Evolutionary conservation across 2,888 invertebrate genomes (phyloP).

Genomic region (Azorinus chamasolen): DNA sequence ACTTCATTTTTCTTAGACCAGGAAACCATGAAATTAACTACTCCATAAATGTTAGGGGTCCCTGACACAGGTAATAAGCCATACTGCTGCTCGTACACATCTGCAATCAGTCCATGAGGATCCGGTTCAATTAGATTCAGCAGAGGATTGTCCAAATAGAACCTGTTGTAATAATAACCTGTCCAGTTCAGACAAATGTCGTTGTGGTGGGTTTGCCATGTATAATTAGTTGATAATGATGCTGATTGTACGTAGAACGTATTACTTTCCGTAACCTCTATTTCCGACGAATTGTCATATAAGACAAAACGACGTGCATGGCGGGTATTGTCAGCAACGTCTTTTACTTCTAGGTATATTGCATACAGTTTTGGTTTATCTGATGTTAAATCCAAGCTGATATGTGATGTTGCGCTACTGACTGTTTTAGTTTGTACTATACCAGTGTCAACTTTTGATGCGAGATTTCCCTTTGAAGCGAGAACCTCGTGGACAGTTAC

Average conservation of each 20-base stretch:
- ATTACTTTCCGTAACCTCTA: conserved; percentile 19
- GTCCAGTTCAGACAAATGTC: conserved; percentile 61
- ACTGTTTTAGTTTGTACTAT: conserved; percentile 14
- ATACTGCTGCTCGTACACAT: conserved; percentile 58
- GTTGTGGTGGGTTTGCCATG: conserved; percentile 66
- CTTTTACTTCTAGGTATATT: conserved; percentile 51
- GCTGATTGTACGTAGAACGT: conserved; percentile 47
- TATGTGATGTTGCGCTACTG: not conserved
- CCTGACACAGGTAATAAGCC: conserved; percentile 57
- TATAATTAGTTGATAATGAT: conserved; percentile 28
- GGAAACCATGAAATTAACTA: conserved; percentile 40
- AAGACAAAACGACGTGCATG: conserved; percentile 58
- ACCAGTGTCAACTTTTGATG: not conserved
- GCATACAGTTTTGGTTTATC: conserved; percentile 17
- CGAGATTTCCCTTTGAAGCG: not conserved
- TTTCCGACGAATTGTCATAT: conserved; percentile 50
- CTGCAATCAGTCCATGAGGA: conserved; percentile 21
- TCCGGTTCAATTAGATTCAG: conserved; percentile 52
- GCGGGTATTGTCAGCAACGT: conserved; percentile 56
- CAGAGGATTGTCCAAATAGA: conserved; percentile 37
- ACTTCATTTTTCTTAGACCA: conserved; percentile 4
- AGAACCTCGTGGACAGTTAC: not conserved
- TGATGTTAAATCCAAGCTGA: conserved; percentile 16
- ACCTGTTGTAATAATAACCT: conserved; percentile 56
- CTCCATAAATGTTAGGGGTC: conserved; percentile 63